phyloP scores from a whole-genome alignment of 92 coral and sea anemone species.

The Palythoa caribaeorum region DNA sequence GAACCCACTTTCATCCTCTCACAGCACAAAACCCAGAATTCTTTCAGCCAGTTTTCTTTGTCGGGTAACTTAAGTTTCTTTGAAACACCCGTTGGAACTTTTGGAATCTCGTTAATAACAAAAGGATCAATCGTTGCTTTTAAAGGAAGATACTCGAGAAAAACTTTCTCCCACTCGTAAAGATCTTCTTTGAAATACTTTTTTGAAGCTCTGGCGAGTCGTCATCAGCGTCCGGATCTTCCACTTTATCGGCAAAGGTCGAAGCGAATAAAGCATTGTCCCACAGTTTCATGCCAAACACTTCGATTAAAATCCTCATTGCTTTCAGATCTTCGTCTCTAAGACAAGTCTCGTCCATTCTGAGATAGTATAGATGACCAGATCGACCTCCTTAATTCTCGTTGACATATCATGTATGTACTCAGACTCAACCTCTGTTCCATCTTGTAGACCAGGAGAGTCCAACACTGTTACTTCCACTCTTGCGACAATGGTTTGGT shows the following conservation, averaged over 20 bases:
- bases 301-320: slow-evolving; percentile 36
- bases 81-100: slow-evolving; percentile 24
- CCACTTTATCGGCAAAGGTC: slow-evolving; percentile 60
- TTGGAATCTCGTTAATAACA: neutral
- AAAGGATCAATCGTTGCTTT: neutral
- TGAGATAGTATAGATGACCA: slow-evolving; percentile 55
- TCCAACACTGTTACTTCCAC: slow-evolving; percentile 50
- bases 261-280: slow-evolving; percentile 52
- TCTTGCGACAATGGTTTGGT: neutral
- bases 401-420: slow-evolving; percentile 37
- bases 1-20: slow-evolving; percentile 12
- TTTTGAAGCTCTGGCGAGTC: neutral
- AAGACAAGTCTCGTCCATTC: slow-evolving; percentile 56
- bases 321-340: slow-evolving; percentile 33
- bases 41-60: slow-evolving; percentile 56
- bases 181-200: slow-evolving; percentile 27
- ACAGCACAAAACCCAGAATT: slow-evolving; percentile 57
- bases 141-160: neutral
- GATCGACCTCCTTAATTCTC: neutral
- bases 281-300: slow-evolving; percentile 56
- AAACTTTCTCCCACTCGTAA: slow-evolving; percentile 2
- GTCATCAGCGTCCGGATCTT: slow-evolving; percentile 41
- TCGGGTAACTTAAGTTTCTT: slow-evolving; percentile 29
- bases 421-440: neutral
- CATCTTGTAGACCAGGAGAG: slow-evolving; percentile 64